Percentiles rank a stretch among this genome's conserved stretches.
These are phyloP conservation scores for Thecophora atra DNA, from an alignment of 2,888 invertebrate genomes.

Conservation along the genomic window DNA sequence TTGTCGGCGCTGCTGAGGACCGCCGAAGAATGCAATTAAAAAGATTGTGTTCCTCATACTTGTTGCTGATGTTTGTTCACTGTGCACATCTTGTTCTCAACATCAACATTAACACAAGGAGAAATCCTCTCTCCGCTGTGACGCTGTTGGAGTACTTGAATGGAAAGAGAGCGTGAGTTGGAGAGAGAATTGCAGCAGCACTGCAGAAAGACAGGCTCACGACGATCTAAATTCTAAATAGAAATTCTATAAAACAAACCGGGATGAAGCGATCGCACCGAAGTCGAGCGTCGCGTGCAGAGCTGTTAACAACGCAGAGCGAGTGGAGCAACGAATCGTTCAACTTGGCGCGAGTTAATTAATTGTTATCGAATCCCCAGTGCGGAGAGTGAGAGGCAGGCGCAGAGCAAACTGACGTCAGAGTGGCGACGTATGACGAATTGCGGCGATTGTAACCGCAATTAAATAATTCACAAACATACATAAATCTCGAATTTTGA, in stretches of 20 bases:
- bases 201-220: constrained; percentile 10
- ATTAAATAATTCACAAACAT: no score
- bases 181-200: neutral
- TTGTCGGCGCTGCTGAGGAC: constrained; percentile 5
- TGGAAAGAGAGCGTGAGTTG: neutral
- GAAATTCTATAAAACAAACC: constrained; percentile 47
- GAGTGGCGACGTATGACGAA: neutral
- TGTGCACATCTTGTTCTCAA: neutral
- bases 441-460: neutral
- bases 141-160: no score
- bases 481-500: constrained; percentile 5
- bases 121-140: neutral
- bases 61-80: constrained; percentile 1
- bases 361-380: neutral
- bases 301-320: constrained; percentile 37
- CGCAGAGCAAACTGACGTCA: neutral
- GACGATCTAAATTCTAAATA: constrained; percentile 41
- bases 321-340: neutral
- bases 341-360: neutral
- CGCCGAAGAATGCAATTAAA: constrained; percentile 7
- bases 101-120: neutral
- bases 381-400: neutral
- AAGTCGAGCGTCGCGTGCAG: constrained; percentile 44
- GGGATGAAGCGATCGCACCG: constrained; percentile 38
- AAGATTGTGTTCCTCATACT: neutral